Conservation (phyloP, 2,113 vertebrate species). For the Peromyscus leucopus region DNA sequence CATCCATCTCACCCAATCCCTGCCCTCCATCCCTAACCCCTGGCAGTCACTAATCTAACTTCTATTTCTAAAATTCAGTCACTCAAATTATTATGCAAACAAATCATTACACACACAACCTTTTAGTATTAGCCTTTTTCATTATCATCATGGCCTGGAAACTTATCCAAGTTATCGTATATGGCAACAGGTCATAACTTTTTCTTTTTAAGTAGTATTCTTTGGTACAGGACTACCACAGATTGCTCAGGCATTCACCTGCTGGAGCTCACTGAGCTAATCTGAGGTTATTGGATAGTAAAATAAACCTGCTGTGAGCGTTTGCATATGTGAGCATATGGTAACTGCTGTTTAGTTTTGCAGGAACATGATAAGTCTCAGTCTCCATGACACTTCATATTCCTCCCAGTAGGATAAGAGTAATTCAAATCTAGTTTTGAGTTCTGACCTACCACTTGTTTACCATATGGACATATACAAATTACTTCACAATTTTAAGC, state of each 20-base stretch:
- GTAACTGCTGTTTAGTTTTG: slow-evolving; percentile 1
- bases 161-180: not conserved
- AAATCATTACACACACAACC: not conserved
- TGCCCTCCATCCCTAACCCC: not conserved
- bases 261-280: not conserved
- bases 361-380: not conserved
- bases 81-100: slow-evolving; percentile 6
- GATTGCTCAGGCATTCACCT: not conserved
- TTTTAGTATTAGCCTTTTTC: slow-evolving; percentile 10
- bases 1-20: not conserved
- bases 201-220: not conserved
- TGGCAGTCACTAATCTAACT: not conserved
- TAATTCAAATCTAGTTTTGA: slow-evolving; percentile 3
- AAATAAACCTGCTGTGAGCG: slow-evolving; percentile 20
- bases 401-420: not conserved
- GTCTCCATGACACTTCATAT: not conserved
- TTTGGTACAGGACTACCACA: not conserved
- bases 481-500: not conserved
- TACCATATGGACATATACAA: not conserved
- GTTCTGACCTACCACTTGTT: not conserved
- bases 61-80: slow-evolving; percentile 32
- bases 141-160: not conserved
- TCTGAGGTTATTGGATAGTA: not conserved
- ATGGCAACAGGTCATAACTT: not conserved
- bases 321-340: not conserved